Conservation (phyloP, 2,113 vertebrate species). For the Engystomops pustulosus region DNA sequence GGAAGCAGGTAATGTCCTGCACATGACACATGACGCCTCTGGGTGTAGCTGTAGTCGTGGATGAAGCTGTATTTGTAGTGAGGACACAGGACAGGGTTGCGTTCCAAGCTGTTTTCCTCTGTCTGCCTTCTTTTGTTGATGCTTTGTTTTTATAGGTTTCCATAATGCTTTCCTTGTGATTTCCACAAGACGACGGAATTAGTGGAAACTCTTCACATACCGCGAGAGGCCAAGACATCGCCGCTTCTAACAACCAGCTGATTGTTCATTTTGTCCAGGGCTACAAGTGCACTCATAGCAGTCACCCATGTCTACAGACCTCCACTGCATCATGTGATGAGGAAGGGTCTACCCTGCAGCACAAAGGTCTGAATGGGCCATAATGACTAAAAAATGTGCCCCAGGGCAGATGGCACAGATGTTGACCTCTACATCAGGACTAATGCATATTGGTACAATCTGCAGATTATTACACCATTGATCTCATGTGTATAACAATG, state of each 20-base stretch:
- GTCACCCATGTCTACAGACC: neutral
- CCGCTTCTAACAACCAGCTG: neutral
- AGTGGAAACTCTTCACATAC: neutral
- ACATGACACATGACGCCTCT: too few species aligned
- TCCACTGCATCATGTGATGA: neutral
- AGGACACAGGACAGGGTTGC: too few species aligned
- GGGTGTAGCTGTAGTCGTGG: too few species aligned
- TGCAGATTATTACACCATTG: neutral
- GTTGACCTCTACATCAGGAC: neutral
- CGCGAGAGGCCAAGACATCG: neutral
- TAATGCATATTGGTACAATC: neutral
- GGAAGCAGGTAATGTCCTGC: too few species aligned
- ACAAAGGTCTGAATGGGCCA: neutral
- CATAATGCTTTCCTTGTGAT: slow-evolving; percentile 32
- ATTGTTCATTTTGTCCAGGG: neutral
- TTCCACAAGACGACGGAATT: slow-evolving; percentile 1
- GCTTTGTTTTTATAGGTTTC: neutral
- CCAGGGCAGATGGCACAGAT: neutral
- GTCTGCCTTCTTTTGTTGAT: neutral
- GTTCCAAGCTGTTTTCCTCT: neutral
- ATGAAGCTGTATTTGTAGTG: too few species aligned
- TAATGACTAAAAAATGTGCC: neutral
- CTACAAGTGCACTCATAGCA: neutral
- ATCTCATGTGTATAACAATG: too few species aligned
- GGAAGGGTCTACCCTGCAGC: too few species aligned